Conservation (phyloP, 2,888 invertebrate genomes). For the Drosophila greeni region DNA sequence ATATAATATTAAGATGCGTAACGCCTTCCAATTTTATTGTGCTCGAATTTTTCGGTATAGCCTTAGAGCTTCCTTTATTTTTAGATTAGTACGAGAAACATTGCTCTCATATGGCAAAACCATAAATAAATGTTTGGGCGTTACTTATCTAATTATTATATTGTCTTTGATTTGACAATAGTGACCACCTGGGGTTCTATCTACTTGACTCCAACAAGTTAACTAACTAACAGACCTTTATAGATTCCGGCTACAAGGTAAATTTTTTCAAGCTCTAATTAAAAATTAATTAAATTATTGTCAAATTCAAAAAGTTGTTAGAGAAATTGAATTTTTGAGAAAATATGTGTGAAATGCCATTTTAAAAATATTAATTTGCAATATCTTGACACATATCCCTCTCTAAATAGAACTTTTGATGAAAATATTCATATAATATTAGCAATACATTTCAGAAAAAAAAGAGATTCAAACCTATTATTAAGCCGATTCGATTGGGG, state of each 20-base stretch:
- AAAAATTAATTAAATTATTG: conserved; percentile 1
- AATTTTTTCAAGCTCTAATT: conserved; percentile 4
- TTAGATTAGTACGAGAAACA: background rate
- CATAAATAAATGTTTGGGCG: background rate
- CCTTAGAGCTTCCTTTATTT: background rate
- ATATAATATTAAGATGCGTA: conserved; percentile 3
- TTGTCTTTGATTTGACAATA: background rate
- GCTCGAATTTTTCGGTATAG: background rate
- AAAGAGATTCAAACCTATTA: too few species aligned
- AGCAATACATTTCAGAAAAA: background rate
- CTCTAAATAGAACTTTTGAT: background rate
- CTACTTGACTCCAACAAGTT: conserved; percentile 18
- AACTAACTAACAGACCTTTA: background rate
- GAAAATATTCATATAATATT: background rate
- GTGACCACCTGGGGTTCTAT: conserved; percentile 8
- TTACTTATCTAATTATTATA: conserved; percentile 1
- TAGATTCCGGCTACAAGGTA: conserved; percentile 4
- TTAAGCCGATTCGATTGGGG: background rate
- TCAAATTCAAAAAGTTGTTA: background rate
- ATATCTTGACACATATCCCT: background rate
- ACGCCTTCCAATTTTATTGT: background rate
- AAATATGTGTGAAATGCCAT: background rate
- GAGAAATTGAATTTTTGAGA: background rate
- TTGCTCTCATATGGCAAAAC: background rate
- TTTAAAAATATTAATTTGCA: background rate